Evolutionary conservation across 2,113 vertebrate genomes (phyloP), one percentile per base, ranked within the genome.

Genomic region (Henicopernis longicauda): DNA sequence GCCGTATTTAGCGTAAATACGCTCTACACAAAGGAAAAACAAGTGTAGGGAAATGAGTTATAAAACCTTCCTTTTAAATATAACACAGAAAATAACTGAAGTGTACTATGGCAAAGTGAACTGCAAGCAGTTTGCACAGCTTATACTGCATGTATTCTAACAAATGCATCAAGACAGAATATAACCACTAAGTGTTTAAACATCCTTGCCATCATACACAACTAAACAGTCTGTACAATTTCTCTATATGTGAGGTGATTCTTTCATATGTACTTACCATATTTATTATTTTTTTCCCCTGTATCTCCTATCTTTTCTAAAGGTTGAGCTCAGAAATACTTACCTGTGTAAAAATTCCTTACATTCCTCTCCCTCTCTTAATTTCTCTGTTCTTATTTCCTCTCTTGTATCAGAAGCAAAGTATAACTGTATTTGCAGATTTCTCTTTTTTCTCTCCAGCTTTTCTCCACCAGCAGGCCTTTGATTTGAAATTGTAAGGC

Each of bases 401-500:
- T 70, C 32, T 71, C 66, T 79, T 36, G 3, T 50, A 90, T 74
- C 31, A 90, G 79, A 97, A 94, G 71, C 22, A 82, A 90, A 92
- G 61, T 89, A 66, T 90, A 97, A 96, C 83, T 78, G n/a, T 74
- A 81, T 77, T 96, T 93, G 23, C 49, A 97, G 86, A 45, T 79
- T 83, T 92, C 38, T 84, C 34, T 89, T 95, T 96, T 96, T 87
- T 65, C 55, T 94, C 25, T 82, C 32, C 59, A 90, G 65, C 81
- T 47, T 96, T 95, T 96, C 70, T 93, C 66, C 25, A 74, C 76
- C 83, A 94, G 70, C 26, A 93, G 52, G 45, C 27, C 77, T 97
- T 97, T 96, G 77, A 93, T 97, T 96, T 95, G 90, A 94, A 97
- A 96, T 73, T 93, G 76, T 84, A 86, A 97, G n/a, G 47, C 62